Conservation (phyloP, 2,888 invertebrate genomes). For the Onchidella celtica region DNA sequence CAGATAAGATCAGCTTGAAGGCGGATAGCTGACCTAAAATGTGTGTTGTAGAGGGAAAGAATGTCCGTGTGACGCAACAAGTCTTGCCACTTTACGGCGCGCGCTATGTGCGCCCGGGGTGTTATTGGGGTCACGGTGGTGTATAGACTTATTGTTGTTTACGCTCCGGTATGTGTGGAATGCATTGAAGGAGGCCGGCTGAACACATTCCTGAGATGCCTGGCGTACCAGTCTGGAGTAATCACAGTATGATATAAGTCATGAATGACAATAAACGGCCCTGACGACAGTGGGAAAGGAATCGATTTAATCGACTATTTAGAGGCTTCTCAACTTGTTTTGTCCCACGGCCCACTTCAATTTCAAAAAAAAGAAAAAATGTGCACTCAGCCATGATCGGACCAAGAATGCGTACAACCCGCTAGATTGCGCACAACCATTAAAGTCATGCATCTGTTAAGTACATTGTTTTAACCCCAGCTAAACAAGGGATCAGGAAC, state of each 20-base stretch:
- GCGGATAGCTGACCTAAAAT: background rate
- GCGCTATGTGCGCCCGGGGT: background rate
- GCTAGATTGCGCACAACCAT: too few relatives aligned
- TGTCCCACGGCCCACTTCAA: too few relatives aligned
- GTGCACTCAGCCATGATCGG: too few relatives aligned
- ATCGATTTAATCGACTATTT: background rate
- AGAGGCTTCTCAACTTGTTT: too few relatives aligned
- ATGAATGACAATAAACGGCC: background rate
- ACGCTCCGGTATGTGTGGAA: slow-evolving; percentile 5
- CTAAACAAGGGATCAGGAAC: too few relatives aligned
- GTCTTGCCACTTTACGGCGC: slow-evolving; percentile 3
- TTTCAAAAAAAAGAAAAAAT: too few relatives aligned
- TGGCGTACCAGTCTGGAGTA: background rate
- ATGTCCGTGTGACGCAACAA: background rate
- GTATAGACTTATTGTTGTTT: slow-evolving; percentile 19
- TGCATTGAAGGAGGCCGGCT: background rate
- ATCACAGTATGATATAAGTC: background rate
- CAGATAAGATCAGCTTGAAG: too few relatives aligned
- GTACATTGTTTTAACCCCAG: too few relatives aligned
- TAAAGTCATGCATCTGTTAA: too few relatives aligned
- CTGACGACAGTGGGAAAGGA: background rate
- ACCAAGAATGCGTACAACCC: too few relatives aligned
- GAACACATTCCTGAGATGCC: background rate
- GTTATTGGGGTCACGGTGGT: background rate
- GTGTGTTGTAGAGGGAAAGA: background rate